Evolutionary conservation across 23 tunicate species (phyloP).

Genomic region (Styela clava): DNA sequence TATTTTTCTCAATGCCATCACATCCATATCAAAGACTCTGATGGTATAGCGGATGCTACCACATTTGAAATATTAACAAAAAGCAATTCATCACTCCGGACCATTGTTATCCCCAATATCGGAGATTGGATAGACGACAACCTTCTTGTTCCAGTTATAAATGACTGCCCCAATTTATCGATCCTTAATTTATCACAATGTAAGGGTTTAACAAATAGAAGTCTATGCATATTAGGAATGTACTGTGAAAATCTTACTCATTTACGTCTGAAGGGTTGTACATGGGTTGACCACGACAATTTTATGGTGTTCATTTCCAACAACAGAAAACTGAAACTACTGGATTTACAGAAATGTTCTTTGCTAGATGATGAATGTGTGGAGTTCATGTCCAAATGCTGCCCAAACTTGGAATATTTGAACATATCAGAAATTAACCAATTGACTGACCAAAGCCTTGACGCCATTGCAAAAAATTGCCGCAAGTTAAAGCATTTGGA

Average conservation of each 20-base stretch:
- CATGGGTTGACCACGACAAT: constrained; percentile 4
- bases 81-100: neutral
- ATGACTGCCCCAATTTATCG: neutral
- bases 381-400: constrained; percentile 18
- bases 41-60: constrained; percentile 7
- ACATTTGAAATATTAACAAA: constrained; percentile 1
- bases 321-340: neutral
- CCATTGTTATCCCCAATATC: constrained; percentile 5
- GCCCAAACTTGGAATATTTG: neutral
- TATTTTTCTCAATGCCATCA: constrained; percentile 7
- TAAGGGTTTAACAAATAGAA: neutral
- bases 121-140: constrained; percentile 11
- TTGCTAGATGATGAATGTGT: constrained; percentile 5
- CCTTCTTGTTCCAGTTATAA: neutral
- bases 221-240: neutral
- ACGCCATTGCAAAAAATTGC: constrained; percentile 16
- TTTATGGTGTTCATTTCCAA: neutral
- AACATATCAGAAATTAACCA: constrained; percentile 12
- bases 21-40: neutral
- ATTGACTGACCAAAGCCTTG: constrained; percentile 8
- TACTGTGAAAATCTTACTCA: constrained; percentile 5
- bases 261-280: neutral
- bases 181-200: constrained; percentile 1
- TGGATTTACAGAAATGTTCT: neutral
- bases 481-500: neutral